Evolutionary conservation across 2,888 invertebrate genomes (phyloP), one percentile per base, ranked within the genome.

Genomic region (Pemphredon lugubris): DNA sequence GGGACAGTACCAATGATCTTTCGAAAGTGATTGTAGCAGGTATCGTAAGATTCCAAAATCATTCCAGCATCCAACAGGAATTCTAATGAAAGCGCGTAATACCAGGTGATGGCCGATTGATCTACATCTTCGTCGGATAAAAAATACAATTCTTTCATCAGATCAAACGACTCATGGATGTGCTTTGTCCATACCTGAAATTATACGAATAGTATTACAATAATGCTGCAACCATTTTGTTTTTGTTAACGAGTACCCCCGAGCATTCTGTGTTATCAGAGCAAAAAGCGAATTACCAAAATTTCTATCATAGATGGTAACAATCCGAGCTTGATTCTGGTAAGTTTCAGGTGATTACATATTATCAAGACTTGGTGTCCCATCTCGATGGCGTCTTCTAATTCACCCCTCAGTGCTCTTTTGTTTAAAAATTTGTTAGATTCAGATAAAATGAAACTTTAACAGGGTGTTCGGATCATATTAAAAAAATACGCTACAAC

Each of bases 11-110:
- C 66, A 0, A 72, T 21, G 1, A 80, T 51, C 76, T 83, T 87
- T 44, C 90, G 88, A 1, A 91, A 91, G 65, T 90, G 92, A 2
- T 86, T 82, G 68, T 88, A 89, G 66, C 92, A 91, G 44, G 88
- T 89, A 14, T 89, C 84, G 2, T 91, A 91, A 0, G 90, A 86
- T 82, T 92, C 92, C 48, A 92, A 77, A 60, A 91, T 89, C 80
- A 93, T 91, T 3, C 92, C 91, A 73, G 93, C 91, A 75, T 94
- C 92, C 37, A 93, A 81, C 53, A 92, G 89, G 76, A 93, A 83
- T 57, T 93, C 93, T 59, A 93, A 89, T 70, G 92, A 92, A 32
- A 93, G 89, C 0, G 92, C 92, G 75, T 92, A 92, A 77, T 93
- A 93, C 91, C 92, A 92, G 0, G 90, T 83, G 5, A 87, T 77